These are phyloP conservation scores for Kryptopterus vitreolus DNA, from an alignment of 2,797 vertebrate species.

Conservation along the genomic window DNA sequence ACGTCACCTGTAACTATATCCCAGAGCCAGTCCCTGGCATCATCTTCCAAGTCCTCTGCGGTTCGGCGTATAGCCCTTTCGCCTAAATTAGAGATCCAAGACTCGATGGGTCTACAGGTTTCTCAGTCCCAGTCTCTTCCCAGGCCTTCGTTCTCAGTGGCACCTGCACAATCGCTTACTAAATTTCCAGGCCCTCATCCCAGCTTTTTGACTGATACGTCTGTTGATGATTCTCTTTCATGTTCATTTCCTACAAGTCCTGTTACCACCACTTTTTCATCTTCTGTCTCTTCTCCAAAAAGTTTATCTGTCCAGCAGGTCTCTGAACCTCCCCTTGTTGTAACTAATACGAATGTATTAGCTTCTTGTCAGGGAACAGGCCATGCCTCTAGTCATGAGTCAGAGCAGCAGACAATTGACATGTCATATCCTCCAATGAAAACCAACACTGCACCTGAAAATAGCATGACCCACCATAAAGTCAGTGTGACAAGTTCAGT, in stretches of 20 bases:
- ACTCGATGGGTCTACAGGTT: slow-evolving; percentile 26
- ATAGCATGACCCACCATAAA: slow-evolving; percentile 32
- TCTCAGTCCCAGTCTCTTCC: slow-evolving; percentile 48
- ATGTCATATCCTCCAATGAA: not conserved
- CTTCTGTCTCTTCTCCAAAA: slow-evolving; percentile 40
- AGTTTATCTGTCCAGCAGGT: slow-evolving; percentile 23
- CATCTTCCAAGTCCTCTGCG: slow-evolving; percentile 28
- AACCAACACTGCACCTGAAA: not conserved
- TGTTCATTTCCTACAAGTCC: slow-evolving; percentile 45
- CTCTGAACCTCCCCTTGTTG: slow-evolving; percentile 17
- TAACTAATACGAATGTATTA: slow-evolving; percentile 16
- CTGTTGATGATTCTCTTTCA: slow-evolving; percentile 33
- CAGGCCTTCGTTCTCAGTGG: slow-evolving; percentile 6
- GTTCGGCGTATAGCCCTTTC: slow-evolving; percentile 53
- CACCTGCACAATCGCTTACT: not conserved
- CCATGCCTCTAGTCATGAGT: slow-evolving; percentile 33
- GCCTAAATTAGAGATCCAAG: slow-evolving; percentile 30
- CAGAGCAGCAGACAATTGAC: slow-evolving; percentile 44
- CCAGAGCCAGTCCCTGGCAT: slow-evolving; percentile 19
- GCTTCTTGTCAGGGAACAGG: slow-evolving; percentile 23
- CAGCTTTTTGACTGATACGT: not conserved
- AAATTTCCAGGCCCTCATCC: not conserved
- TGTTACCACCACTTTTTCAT: slow-evolving; percentile 47
- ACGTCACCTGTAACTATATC: slow-evolving; percentile 31
- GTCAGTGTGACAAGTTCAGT: slow-evolving; percentile 16